Base-by-base conservation (phyloP, 2,888 invertebrate species). In the Coelinius sp. region DNA sequence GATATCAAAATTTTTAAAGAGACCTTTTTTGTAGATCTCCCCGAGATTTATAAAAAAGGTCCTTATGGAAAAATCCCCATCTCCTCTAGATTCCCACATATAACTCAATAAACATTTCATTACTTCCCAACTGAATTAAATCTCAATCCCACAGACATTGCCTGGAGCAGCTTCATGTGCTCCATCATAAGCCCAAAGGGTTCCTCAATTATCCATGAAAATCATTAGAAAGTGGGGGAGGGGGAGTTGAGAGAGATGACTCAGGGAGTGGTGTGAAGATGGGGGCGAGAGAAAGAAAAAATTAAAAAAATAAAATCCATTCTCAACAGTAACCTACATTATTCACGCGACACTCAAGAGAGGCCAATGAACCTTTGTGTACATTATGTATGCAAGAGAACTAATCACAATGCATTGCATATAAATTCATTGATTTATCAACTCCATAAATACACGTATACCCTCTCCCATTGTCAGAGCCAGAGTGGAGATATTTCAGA, bases 321-420 rank as follows among this genome's bases (percentile, higher is more conserved):
- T 49, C 14, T 22, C 10, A 63, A 49, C 31, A 22, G 67, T 71
- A 64, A 72, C 71, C 63, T 67, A 70, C 70, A 71, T 70, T 70
- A 64, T 71, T 67, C 71, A 68, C 73, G 46, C 69, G 64, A 69
- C 66, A 63, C 63, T 41, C 63, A 63, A 56, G 70, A 17, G 20
- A 17, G 46, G 46, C 2, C 46, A 49, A 49, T 49, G 46, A 49
- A 49, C 46, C 46, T 14, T 20, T 8, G 46, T 49, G 46, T 3
- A n/a, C n/a, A n/a, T n/a, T 14, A 49, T 49, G 46, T 49, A 49
- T 49, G 46, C 46, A 8, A 49, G 44, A 35, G 22, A 38, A 65
- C 44, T 65, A 65, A 41, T 44, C 25, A 46, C 24, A 8, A 44
- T 25, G 17, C 20, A 49, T 49, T 49, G 46, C 46, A 49, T 49